These are phyloP conservation scores for Melanotaenia maccullochi DNA, from an alignment of 2,797 vertebrate genomes.

Conservation along the genomic window DNA sequence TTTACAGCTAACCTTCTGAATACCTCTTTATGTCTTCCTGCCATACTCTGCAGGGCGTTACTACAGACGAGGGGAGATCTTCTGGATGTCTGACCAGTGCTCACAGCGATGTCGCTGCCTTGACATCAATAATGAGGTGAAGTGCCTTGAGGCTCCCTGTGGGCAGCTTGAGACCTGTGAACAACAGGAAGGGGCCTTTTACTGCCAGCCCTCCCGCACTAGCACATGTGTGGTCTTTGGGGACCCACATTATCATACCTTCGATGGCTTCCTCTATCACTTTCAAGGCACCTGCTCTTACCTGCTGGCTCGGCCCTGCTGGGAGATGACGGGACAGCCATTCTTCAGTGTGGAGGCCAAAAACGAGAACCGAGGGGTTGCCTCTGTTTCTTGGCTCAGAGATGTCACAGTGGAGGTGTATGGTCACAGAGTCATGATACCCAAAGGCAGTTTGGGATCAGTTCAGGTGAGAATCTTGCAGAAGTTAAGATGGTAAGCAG, in stretches of 20 bases:
- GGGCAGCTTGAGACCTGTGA: slow-evolving; percentile 94
- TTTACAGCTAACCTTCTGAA: background rate
- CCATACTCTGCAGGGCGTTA: slow-evolving; percentile 86
- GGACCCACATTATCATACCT: slow-evolving; percentile 98
- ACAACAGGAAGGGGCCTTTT: slow-evolving; percentile 90
- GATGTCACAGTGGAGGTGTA: slow-evolving; percentile 96
- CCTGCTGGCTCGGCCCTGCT: slow-evolving; percentile 93
- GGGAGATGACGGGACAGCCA: slow-evolving; percentile 89
- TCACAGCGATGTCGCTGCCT: slow-evolving; percentile 95
- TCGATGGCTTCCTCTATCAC: slow-evolving; percentile 98
- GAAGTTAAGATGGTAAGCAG: background rate
- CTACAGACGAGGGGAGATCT: slow-evolving; percentile 93
- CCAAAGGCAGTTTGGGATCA: slow-evolving; percentile 89
- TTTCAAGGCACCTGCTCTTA: slow-evolving; percentile 99
- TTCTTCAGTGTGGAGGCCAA: slow-evolving; percentile 98
- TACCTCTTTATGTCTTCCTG: background rate
- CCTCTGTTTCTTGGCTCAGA: slow-evolving; percentile 93
- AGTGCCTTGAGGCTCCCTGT: slow-evolving; percentile 90
- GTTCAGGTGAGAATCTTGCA: slow-evolving; percentile 88
- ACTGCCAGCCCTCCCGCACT: slow-evolving; percentile 93
- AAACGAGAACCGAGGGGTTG: slow-evolving; percentile 92
- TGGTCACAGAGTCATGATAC: slow-evolving; percentile 90
- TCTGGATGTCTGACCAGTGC: slow-evolving; percentile 94
- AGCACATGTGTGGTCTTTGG: slow-evolving; percentile 98
- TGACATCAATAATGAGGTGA: slow-evolving; percentile 91